Percentiles rank a stretch among this genome's conserved stretches.
phyloP scores from a whole-genome alignment of 2,797 vertebrate species.

The Novumbra hubbsi region DNA sequence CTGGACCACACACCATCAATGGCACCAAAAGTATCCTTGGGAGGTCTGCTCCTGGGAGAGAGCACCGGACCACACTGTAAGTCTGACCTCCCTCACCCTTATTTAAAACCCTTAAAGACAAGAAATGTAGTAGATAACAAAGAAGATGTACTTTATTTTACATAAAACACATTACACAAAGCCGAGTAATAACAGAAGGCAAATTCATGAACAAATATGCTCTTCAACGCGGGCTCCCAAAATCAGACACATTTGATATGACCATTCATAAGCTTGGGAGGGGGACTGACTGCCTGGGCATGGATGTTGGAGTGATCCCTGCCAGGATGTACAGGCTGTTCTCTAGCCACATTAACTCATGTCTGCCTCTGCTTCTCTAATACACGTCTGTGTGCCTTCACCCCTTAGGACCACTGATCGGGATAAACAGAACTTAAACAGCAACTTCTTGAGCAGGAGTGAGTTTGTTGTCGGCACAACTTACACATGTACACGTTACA shows the following conservation, averaged over 20 bases:
- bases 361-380: conserved; percentile 31
- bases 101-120: too few relatives aligned
- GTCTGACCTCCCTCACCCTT: conserved; percentile 40
- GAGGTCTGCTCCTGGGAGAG: conserved; percentile 57
- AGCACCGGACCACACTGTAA: conserved; percentile 47
- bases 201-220: too few relatives aligned
- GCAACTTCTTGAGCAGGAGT: conserved; percentile 59
- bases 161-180: too few relatives aligned
- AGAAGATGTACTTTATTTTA: not conserved
- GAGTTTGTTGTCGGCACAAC: conserved; percentile 51
- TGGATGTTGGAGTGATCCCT: not conserved
- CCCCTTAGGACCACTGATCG: conserved; percentile 46
- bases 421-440: conserved; percentile 37
- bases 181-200: too few relatives aligned
- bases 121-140: not conserved
- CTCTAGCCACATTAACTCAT: not conserved
- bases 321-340: conserved; percentile 24
- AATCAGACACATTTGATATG: too few relatives aligned
- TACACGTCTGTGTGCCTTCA: conserved; percentile 45
- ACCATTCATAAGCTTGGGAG: too few relatives aligned
- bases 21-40: conserved; percentile 29
- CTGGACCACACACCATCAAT: conserved; percentile 43
- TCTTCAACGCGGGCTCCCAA: too few relatives aligned
- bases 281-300: not conserved
- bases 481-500: too few relatives aligned